A percentile compares a stretch with the other conserved stretches of the same genome.
Conservation (phyloP, 2,888 invertebrate genomes). For the Lycia hirtaria region DNA sequence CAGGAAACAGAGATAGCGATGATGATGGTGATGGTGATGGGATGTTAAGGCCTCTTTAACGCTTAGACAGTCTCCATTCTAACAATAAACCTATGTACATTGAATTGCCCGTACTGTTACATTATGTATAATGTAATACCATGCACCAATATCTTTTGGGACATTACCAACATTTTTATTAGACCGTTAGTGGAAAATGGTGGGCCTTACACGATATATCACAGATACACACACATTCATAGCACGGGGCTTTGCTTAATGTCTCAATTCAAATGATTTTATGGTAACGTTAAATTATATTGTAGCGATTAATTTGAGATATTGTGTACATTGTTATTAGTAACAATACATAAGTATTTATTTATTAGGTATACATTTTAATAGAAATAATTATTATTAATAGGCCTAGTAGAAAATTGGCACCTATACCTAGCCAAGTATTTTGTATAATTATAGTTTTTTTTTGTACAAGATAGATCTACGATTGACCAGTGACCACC, state of each 20-base stretch:
- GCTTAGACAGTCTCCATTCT: too few species aligned
- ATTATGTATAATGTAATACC: constrained; percentile 4
- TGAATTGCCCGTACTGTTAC: constrained; percentile 12
- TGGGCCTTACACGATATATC: constrained; percentile 22
- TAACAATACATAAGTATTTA: not conserved
- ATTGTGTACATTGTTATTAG: not conserved
- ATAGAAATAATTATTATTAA: too few species aligned
- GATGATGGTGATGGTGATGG: too few species aligned
- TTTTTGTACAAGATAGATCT: too few species aligned
- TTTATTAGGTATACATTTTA: too few species aligned
- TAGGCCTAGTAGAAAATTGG: too few species aligned
- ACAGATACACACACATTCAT: constrained; percentile 15
- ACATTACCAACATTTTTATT: constrained; percentile 39
- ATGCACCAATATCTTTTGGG: constrained; percentile 37
- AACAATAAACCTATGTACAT: too few species aligned
- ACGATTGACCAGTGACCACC: too few species aligned
- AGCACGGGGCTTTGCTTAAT: constrained; percentile 3
- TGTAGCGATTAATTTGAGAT: not conserved
- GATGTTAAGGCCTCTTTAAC: too few species aligned
- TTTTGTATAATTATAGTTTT: too few species aligned
- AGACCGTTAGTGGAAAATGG: constrained; percentile 33
- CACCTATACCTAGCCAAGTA: too few species aligned
- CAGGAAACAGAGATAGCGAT: too few species aligned
- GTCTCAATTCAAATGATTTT: constrained; percentile 15
- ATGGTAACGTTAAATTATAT: not conserved